A percentile compares a stretch with the other conserved stretches of the same genome.
These are phyloP conservation scores for Tokudaia tokunoshimensis DNA, from an alignment of 2,797 vertebrate genomes.

Conservation along the genomic window DNA sequence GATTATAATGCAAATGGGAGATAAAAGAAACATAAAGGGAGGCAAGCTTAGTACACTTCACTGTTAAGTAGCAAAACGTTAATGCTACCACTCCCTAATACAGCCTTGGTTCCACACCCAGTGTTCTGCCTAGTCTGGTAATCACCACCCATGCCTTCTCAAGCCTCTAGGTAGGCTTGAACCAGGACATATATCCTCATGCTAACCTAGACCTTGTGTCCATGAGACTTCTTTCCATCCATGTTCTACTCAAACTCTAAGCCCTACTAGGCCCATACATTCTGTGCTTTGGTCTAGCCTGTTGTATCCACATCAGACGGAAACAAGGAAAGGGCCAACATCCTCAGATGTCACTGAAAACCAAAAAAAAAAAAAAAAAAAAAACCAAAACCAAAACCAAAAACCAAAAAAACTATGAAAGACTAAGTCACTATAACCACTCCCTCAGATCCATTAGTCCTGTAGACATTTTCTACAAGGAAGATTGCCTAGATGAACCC, in stretches of 20 bases:
- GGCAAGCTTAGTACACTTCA: neutral
- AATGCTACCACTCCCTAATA: neutral
- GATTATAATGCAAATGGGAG: neutral
- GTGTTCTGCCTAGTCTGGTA: neutral
- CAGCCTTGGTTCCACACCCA: neutral
- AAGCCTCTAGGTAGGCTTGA: neutral
- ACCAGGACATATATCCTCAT: neutral
- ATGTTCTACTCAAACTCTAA: neutral
- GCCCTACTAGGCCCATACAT: neutral
- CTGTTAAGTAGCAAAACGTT: neutral
- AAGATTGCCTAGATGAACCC: no score
- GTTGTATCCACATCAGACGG: neutral
- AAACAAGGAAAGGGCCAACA: neutral
- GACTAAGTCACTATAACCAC: neutral
- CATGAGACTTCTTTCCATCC: neutral
- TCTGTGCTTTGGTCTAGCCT: neutral
- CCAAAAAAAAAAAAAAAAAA: neutral
- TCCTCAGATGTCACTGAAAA: neutral
- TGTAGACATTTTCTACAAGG: neutral
- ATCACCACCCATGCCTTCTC: neutral
- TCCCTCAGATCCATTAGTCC: neutral
- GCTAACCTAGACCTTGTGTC: neutral
- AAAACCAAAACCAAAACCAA: neutral
- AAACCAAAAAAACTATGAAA: neutral
- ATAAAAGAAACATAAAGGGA: neutral